phyloP scores from a whole-genome alignment of 2,797 vertebrate species.

The Lindbergichthys nudifrons region DNA sequence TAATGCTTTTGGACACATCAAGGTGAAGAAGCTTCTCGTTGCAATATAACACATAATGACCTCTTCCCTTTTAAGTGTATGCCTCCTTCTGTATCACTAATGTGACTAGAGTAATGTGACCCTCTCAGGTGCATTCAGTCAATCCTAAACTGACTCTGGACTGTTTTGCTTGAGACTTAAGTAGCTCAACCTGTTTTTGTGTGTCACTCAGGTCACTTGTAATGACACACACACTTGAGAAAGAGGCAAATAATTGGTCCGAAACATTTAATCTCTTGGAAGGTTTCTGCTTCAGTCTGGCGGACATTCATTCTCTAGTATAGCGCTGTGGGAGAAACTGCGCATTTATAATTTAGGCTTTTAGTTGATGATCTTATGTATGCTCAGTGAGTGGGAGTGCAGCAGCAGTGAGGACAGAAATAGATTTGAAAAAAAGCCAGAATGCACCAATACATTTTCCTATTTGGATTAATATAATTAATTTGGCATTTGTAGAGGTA shows the following conservation, averaged over 20 bases:
- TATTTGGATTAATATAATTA: not conserved
- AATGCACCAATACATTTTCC: not conserved
- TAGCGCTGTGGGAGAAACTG: constrained; percentile 14
- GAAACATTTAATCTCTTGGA: not conserved
- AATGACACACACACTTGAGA: not conserved
- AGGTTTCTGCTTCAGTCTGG: constrained; percentile 6
- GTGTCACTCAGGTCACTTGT: constrained; percentile 42
- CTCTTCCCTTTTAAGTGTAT: not conserved
- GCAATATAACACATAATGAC: not conserved
- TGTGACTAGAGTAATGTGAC: constrained; percentile 23
- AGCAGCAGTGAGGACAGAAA: not conserved
- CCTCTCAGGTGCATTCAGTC: constrained; percentile 31
- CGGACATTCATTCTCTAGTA: not conserved
- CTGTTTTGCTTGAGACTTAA: constrained; percentile 37
- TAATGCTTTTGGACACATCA: constrained; percentile 13
- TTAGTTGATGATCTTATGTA: constrained; percentile 33
- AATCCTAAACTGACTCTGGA: constrained; percentile 27
- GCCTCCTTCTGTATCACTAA: not conserved
- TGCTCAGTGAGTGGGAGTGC: not conserved
- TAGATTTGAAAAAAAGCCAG: not conserved
- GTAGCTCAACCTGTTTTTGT: constrained; percentile 59
- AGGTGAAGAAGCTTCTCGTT: constrained; percentile 17
- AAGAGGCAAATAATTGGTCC: constrained; percentile 6
- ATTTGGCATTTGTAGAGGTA: not conserved
- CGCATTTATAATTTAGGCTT: constrained; percentile 41